Evolutionary conservation across 2,113 vertebrate genomes (phyloP).

Genomic region (Thymallus thymallus): DNA sequence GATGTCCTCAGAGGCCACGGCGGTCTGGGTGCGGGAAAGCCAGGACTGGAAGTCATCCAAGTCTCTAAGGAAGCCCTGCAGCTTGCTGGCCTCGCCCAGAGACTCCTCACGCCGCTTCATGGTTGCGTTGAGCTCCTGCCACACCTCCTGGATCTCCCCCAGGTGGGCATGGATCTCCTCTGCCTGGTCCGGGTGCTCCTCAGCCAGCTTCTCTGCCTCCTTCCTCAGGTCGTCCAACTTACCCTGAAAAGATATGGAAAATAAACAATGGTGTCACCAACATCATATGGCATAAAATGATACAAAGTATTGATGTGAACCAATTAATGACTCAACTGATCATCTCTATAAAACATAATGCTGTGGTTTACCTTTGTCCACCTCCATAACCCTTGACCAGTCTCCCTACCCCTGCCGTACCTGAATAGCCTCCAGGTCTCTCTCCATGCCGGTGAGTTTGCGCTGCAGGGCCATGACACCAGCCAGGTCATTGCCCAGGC

Average conservation of each 20-base stretch:
- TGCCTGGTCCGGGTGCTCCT: constrained; percentile 80
- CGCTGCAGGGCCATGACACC: constrained; percentile 90
- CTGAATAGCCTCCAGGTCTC: constrained; percentile 91
- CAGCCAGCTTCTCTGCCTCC: constrained; percentile 79
- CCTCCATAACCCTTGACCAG: neutral
- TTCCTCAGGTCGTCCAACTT: constrained; percentile 81
- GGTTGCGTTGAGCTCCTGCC: constrained; percentile 85
- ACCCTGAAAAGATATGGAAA: constrained; percentile 55
- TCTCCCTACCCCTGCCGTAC: constrained; percentile 40
- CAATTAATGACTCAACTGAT: neutral
- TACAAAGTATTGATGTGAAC: neutral
- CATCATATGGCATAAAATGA: neutral
- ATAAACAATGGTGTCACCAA: neutral
- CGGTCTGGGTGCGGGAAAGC: constrained; percentile 87
- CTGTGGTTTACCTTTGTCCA: neutral
- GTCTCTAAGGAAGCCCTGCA: constrained; percentile 90
- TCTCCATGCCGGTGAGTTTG: constrained; percentile 89
- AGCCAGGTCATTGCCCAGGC: constrained; percentile 87
- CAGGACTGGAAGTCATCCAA: constrained; percentile 92
- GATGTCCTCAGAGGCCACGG: constrained; percentile 88
- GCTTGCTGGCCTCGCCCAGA: constrained; percentile 86
- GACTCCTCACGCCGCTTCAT: constrained; percentile 88
- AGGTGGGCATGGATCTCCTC: constrained; percentile 73
- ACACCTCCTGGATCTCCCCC: constrained; percentile 79
- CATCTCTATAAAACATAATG: too few species aligned